Conservation (phyloP, 2,888 invertebrate species). For the Phortica okadai region DNA sequence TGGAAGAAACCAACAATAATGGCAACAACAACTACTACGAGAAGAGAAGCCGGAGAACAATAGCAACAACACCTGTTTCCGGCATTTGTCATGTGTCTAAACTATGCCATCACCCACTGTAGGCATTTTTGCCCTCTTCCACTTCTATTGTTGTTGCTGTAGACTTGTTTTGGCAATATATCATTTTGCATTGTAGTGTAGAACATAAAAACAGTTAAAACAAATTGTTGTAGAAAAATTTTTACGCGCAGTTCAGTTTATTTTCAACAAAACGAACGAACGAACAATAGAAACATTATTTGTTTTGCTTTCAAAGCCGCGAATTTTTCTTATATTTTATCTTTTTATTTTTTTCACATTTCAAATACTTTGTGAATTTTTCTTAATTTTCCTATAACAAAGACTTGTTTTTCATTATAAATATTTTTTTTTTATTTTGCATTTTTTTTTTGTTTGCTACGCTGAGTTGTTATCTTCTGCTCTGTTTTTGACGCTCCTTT, state of each 20-base stretch:
- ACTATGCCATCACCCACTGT: constrained; percentile 43
- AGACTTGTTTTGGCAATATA: neutral
- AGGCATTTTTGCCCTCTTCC: neutral
- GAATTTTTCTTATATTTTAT: neutral
- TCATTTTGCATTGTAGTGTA: neutral
- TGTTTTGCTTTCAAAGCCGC: neutral
- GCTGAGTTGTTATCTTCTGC: constrained; percentile 30
- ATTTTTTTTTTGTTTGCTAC: constrained; percentile 28
- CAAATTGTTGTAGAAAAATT: neutral
- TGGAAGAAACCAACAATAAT: neutral
- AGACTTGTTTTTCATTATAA: neutral
- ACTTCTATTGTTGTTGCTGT: neutral
- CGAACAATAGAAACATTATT: constrained; percentile 8
- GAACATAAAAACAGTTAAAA: neutral
- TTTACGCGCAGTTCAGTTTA: neutral
- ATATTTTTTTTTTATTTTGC: constrained; percentile 24
- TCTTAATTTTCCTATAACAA: constrained; percentile 66
- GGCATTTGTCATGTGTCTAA: constrained; percentile 45
- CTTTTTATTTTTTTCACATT: neutral
- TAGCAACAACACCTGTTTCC: constrained; percentile 61
- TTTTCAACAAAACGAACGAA: neutral
- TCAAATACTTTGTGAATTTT: constrained; percentile 32
- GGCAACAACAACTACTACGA: neutral
- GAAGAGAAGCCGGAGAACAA: neutral
- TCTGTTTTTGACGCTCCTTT: constrained; percentile 12